Conservation (phyloP, 2,797 vertebrate species). For the Lepidocolaptes lacrymiger region DNA sequence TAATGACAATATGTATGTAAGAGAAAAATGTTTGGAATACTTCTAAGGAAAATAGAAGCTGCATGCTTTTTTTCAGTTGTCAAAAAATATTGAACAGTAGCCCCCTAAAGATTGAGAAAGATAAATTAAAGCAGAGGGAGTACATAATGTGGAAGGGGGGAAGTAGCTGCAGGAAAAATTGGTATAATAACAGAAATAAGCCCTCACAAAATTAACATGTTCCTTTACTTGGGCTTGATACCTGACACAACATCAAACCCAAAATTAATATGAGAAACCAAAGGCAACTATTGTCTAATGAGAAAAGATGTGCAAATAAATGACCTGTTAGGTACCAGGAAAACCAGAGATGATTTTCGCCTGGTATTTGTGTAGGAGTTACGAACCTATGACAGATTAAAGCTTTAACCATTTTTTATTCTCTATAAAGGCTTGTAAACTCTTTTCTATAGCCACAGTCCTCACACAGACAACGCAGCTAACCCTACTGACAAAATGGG, state of each 20-base stretch:
- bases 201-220: not conserved
- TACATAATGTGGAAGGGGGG: not conserved
- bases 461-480: not conserved
- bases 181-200: not conserved
- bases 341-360: not conserved
- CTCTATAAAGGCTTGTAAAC: not conserved
- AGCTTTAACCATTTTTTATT: not conserved
- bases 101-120: not conserved
- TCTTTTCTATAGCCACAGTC: not conserved
- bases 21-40: not conserved
- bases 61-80: slow-evolving; percentile 3
- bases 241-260: not conserved
- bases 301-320: not conserved
- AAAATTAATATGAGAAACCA: slow-evolving; percentile 6
- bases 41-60: not conserved
- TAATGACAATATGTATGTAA: not conserved
- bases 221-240: not conserved
- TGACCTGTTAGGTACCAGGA: not conserved
- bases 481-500: not conserved
- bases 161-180: not conserved
- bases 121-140: not conserved
- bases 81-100: not conserved
- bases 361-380: not conserved
- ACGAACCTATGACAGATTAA: not conserved
- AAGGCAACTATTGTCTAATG: not conserved